phyloP scores from a whole-genome alignment of 1,140 invertebrate species.

The Kradibia gibbosae region DNA sequence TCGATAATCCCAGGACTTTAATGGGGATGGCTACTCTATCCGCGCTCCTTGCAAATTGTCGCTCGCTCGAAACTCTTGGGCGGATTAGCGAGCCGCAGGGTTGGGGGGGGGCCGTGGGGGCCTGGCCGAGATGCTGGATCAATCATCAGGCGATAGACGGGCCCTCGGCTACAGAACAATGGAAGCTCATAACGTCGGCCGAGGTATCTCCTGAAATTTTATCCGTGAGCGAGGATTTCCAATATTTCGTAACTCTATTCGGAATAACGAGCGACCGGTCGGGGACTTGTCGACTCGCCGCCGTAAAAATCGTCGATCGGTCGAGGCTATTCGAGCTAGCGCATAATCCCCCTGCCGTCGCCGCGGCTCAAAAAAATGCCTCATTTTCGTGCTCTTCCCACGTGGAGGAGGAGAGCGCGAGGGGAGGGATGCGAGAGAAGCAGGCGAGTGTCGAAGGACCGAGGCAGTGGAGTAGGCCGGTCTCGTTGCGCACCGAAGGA shows the following conservation, averaged over 20 bases:
- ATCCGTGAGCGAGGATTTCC: neutral
- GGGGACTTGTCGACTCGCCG: neutral
- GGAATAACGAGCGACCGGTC: neutral
- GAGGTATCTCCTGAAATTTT: neutral
- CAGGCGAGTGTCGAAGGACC: neutral
- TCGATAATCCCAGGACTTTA: no score
- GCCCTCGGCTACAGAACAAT: neutral
- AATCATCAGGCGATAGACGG: neutral
- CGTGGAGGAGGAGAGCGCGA: slow-evolving; percentile 18
- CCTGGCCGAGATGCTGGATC: neutral
- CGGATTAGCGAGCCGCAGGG: neutral
- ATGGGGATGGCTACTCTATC: neutral
- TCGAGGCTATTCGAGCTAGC: neutral
- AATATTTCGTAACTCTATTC: slow-evolving; percentile 21
- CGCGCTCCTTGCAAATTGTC: neutral
- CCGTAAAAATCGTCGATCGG: neutral
- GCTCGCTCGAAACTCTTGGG: neutral
- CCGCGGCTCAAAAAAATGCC: neutral
- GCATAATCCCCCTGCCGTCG: neutral
- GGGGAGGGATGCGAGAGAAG: slow-evolving; percentile 12
- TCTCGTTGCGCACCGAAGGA: slow-evolving; percentile 23
- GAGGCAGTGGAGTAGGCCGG: slow-evolving; percentile 4
- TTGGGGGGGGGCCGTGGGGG: neutral
- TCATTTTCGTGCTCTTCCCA: slow-evolving; percentile 21
- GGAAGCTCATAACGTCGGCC: neutral